Conservation (phyloP, 2,113 vertebrate genomes). For the Mirounga angustirostris region DNA sequence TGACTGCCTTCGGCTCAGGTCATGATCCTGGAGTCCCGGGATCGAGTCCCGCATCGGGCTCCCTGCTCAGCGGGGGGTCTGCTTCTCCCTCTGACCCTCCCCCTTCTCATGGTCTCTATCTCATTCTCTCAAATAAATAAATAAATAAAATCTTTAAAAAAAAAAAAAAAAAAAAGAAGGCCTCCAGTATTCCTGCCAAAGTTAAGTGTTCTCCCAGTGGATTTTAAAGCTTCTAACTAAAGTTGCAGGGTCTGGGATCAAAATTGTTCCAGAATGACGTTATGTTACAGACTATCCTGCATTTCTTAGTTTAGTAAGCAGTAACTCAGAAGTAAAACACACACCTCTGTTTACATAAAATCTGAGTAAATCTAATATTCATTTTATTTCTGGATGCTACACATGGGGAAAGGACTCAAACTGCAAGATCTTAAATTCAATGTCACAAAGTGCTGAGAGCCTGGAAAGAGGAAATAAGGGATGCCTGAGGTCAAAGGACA, state of each 20-base stretch:
- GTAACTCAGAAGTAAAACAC: not conserved
- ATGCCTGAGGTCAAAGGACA: not conserved
- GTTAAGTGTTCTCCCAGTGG: not conserved
- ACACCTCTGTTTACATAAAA: conserved; percentile 12
- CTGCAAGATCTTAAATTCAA: not conserved
- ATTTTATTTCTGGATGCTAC: conserved; percentile 32
- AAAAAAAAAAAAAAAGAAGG: not conserved
- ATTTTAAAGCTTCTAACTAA: conserved; percentile 5
- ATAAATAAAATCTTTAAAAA: no score
- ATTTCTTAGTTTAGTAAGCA: conserved; percentile 53
- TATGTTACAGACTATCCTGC: not conserved
- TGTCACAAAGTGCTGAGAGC: not conserved
- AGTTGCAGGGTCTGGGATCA: not conserved
- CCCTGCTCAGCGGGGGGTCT: no score
- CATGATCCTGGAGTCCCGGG: no score
- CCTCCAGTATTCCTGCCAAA: not conserved
- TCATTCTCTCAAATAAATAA: no score
- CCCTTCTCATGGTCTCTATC: no score
- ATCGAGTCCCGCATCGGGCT: no score
- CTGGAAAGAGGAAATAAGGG: not conserved
- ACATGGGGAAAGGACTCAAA: not conserved
- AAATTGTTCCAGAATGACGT: conserved; percentile 1
- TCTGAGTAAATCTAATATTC: conserved; percentile 10
- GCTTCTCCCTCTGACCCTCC: no score
- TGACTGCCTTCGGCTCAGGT: no score